Evolutionary conservation across 2,113 vertebrate genomes (phyloP).

Genomic region (Ceyx melanurus): DNA sequence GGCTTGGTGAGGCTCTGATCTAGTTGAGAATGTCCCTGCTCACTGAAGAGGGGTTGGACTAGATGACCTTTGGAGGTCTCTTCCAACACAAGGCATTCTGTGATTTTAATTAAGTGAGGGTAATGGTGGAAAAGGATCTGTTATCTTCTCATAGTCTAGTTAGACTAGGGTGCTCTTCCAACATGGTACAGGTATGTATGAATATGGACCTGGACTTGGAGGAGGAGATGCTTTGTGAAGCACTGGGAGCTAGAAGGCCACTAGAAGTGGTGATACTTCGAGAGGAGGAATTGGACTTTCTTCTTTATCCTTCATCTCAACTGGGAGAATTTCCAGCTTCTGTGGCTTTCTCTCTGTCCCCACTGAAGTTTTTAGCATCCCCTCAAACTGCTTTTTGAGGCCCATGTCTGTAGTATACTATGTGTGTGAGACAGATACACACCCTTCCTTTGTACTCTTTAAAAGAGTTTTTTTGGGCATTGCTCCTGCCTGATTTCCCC

Average conservation of each 20-base stretch:
- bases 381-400: not conserved
- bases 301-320: not conserved
- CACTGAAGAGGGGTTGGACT: too few relatives aligned
- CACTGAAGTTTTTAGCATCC: not conserved
- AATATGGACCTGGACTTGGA: not conserved
- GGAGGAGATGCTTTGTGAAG: not conserved
- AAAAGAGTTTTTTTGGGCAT: not conserved
- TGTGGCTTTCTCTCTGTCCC: not conserved
- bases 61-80: too few relatives aligned
- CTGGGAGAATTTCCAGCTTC: not conserved
- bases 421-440: not conserved
- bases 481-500: not conserved
- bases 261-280: not conserved
- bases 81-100: too few relatives aligned
- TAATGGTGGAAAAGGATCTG: not conserved
- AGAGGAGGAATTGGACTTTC: not conserved
- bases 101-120: not conserved
- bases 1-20: too few relatives aligned
- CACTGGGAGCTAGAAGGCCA: not conserved
- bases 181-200: not conserved
- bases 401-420: not conserved
- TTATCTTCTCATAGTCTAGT: not conserved
- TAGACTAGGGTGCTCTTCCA: not conserved
- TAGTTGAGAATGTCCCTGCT: too few relatives aligned
- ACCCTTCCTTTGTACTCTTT: not conserved